These are phyloP conservation scores for Etia nguti DNA, from an alignment of 2,113 vertebrate genomes.

Conservation along the genomic window DNA sequence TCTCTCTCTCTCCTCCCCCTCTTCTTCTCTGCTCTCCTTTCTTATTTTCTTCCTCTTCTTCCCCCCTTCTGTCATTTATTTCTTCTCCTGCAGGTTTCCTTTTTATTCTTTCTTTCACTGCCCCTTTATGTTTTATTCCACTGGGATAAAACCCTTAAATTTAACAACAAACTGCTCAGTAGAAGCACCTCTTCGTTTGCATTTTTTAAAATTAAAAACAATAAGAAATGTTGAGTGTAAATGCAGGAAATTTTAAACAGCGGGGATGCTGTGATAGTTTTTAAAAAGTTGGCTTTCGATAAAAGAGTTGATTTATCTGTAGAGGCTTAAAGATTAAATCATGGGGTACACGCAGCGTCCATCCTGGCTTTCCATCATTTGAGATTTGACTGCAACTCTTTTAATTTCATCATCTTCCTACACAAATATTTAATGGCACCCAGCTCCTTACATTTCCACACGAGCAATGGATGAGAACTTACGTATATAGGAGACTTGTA, in stretches of 20 bases:
- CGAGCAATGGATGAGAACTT: background rate
- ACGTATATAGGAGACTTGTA: background rate
- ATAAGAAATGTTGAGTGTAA: background rate
- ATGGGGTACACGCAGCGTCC: background rate
- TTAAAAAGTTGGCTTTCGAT: background rate
- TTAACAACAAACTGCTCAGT: background rate
- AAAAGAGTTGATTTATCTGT: background rate
- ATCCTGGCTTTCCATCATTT: background rate
- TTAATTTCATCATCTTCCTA: background rate
- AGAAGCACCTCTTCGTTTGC: background rate
- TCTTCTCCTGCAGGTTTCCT: background rate
- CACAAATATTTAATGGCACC: background rate
- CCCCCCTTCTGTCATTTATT: background rate
- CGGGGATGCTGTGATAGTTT: background rate
- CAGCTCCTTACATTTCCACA: background rate
- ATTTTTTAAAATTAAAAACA: background rate
- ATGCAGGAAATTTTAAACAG: background rate
- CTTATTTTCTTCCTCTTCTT: background rate
- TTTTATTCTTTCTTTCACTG: background rate
- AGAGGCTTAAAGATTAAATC: background rate
- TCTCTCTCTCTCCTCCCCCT: conserved; percentile 17
- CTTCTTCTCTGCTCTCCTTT: conserved; percentile 7
- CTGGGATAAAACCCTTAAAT: background rate
- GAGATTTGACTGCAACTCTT: background rate
- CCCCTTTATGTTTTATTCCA: background rate